Base-by-base conservation (phyloP, 2,113 vertebrate genomes). In the Eira barbara region DNA sequence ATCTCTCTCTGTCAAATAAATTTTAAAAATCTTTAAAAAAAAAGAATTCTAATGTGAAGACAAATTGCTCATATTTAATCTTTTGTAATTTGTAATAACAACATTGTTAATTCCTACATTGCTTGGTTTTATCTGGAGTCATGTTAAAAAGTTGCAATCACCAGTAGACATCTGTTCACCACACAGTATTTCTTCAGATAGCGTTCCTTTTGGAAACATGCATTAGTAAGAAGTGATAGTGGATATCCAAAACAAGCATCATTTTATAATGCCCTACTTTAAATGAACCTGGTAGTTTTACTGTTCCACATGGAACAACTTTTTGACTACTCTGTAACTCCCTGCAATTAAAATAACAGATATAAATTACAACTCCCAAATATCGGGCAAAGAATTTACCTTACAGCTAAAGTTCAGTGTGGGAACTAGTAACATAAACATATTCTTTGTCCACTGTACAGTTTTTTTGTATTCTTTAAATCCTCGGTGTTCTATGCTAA, bases 401-500 rank as follows among this genome's bases (percentile, higher is more conserved):
- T 84, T 76, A 67, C 31, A 89, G 25, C 2, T n/a, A 73, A 93
- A 87, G 8, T 76, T 97, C 36, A 71, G 9, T 86, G 27, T 65
- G 65, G 83, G 94, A 94, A 89, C 21, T 2, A 90, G n/a, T 78
- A 57, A 90, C 18, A 80, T 89, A 63, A 85, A 83, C 23, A 85
- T n/a, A 65, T 63, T 73, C 36, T 63, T 29, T 55, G 4, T 80
- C 47, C 88, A 85, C 67, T 92, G 25, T 3, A 93, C n/a, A 87
- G 29, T 59, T 92, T 91, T 84, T n/a, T 94, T 83, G 25, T 90
- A 81, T 82, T 45, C 52, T 92, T 95, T 85, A 36, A 91, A 67
- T 78, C 1, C 95, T 91, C 27, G 73, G 10, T 96, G 94, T 85
- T 94, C 57, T 80, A 55, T 65, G 57, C 42, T 96, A 81, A 80